Evolutionary conservation across 2,888 invertebrate genomes (phyloP).

Genomic region (Pterostichus madidus): DNA sequence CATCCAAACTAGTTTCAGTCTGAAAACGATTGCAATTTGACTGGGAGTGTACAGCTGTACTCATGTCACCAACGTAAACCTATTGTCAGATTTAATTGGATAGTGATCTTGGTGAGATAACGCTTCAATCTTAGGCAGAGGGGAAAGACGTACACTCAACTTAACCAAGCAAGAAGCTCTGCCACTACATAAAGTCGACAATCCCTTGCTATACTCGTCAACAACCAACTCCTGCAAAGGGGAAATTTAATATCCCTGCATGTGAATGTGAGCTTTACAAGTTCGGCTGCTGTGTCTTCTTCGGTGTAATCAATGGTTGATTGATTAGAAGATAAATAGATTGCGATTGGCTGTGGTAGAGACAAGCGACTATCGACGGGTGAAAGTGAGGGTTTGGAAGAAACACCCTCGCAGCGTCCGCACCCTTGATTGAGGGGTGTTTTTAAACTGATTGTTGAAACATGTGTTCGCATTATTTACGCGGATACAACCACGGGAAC

Average conservation of each 20-base stretch:
- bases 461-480: conserved; percentile 66
- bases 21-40: conserved; percentile 65
- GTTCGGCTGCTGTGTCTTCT: conserved; percentile 57
- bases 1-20: conserved; percentile 61
- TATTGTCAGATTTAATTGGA: conserved; percentile 80
- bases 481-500: conserved; percentile 57
- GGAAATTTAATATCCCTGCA: neutral
- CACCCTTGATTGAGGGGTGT: conserved; percentile 56
- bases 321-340: conserved; percentile 77
- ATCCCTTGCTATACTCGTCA: conserved; percentile 69
- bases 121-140: conserved; percentile 59
- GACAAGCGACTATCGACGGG: conserved; percentile 25
- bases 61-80: conserved; percentile 77
- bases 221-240: neutral
- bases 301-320: conserved; percentile 74
- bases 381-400: conserved; percentile 27
- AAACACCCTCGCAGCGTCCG: neutral
- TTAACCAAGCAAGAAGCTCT: conserved; percentile 26
- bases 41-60: conserved; percentile 72
- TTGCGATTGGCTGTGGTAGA: conserved; percentile 71
- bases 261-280: conserved; percentile 22
- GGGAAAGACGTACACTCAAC: neutral
- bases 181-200: conserved; percentile 71
- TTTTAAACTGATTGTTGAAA: conserved; percentile 65
- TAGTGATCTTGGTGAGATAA: conserved; percentile 77